Base-by-base conservation (phyloP, 2,797 vertebrate genomes). In the Galaxias olidus region DNA sequence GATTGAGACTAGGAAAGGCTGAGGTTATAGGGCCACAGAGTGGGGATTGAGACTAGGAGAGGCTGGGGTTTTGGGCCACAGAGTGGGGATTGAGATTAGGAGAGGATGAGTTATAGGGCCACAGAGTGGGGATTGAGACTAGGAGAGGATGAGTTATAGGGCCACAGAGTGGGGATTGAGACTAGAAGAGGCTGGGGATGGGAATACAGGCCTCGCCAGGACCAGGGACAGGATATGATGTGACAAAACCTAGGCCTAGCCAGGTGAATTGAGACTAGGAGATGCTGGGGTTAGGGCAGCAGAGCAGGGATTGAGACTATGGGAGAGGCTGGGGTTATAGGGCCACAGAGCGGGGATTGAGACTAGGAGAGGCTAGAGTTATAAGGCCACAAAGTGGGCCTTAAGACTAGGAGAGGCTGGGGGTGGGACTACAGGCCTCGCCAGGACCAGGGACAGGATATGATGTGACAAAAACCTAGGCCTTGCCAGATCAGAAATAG, bases 71-170 rank as follows among this genome's bases (percentile, higher is more conserved):
- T 51, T n/a, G 49, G 12, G 50, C 17, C 56, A 17, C 54, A 70
- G 73, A 40, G 60, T 44, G 54, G 48, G 71, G 53, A 18, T 53
- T 47, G 61, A 50, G 71, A 56, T 59, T n/a, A 51, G 12, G 51
- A 17, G 13, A 1, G 59, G 20, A n/a, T 60, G 44, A 61, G 13
- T 60, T 74, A 9, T 42, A 8, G 17, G 17, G 11, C 10, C 52
- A 66, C 62, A 4, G 19, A 40, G 69, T n/a, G 15, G 50, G 64
- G 54, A 42, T 47, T 51, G 53, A 58, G 52, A 42, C 51, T 68
- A 65, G 64, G 64, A 66, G 64, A 52, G 60, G 52, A 49, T 65
- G 67, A 48, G 49, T 30, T 58, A n/a, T n/a, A n/a, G n/a, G n/a
- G n/a, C n/a, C n/a, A n/a, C n/a, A n/a, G 53, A 40, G 48, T 46